Percentiles rank a stretch among this genome's conserved stretches.
phyloP scores from a whole-genome alignment of 2,113 vertebrate species.

The Clarias macrocephalus region DNA sequence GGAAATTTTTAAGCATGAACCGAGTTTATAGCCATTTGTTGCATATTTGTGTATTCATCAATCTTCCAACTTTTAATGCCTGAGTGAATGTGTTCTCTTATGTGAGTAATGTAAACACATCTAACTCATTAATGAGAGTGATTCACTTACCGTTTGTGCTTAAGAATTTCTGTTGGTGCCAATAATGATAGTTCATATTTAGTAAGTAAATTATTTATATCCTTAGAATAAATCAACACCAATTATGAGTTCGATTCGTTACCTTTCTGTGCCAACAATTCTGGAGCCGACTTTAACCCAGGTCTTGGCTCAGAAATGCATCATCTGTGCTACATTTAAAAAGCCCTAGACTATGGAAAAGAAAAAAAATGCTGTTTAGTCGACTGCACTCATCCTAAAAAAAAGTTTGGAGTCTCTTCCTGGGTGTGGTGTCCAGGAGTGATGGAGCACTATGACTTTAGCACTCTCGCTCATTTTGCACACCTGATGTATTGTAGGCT shows the following conservation, averaged over 20 bases:
- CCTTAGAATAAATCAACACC: not conserved
- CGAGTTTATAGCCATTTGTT: not conserved
- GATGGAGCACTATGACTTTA: not conserved
- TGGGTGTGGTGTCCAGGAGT: not conserved
- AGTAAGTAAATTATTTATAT: not conserved
- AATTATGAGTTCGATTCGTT: not conserved
- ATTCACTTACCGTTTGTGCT: not conserved
- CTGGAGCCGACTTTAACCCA: not conserved
- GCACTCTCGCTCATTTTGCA: not conserved
- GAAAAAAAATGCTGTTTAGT: constrained; percentile 3
- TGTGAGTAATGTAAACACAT: not conserved
- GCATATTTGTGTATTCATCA: not conserved
- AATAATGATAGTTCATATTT: not conserved
- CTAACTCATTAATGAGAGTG: not conserved
- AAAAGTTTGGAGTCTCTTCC: not conserved
- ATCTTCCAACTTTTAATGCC: not conserved
- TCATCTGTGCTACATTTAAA: not conserved
- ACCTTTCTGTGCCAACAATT: not conserved
- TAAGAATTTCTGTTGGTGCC: not conserved
- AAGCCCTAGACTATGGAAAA: constrained; percentile 19
- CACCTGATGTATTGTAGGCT: not conserved
- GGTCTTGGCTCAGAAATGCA: constrained; percentile 2
- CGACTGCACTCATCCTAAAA: not conserved
- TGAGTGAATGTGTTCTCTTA: not conserved
- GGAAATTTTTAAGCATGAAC: not conserved